Evolutionary conservation across 1,140 invertebrate species (phyloP).

Genomic region (Meloidogyne hapla): DNA sequence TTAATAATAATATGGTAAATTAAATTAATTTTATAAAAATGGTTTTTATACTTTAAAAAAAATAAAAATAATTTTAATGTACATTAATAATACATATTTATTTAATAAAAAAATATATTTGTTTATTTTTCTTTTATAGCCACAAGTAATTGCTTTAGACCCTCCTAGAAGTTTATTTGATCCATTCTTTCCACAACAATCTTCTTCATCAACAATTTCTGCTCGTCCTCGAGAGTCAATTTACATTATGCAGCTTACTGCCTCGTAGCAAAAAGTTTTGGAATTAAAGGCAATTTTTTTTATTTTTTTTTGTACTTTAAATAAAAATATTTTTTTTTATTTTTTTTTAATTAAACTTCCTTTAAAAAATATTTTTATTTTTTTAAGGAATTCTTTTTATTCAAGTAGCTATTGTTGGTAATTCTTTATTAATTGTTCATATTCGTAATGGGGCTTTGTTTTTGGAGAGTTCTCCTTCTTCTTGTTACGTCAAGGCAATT

Average conservation of each 20-base stretch:
- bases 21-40: slow-evolving; percentile 27
- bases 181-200: slow-evolving; percentile 22
- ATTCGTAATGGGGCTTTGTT: slow-evolving; percentile 37
- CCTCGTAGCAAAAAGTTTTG: slow-evolving; percentile 28
- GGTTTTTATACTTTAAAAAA: too few species aligned
- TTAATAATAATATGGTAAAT: slow-evolving; percentile 13
- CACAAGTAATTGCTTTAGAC: slow-evolving; percentile 25
- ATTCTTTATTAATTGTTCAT: slow-evolving; percentile 23
- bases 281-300: slow-evolving; percentile 32
- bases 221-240: slow-evolving; percentile 29
- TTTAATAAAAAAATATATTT: too few species aligned
- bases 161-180: slow-evolving; percentile 36
- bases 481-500: slow-evolving; percentile 34
- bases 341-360: background rate
- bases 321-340: background rate
- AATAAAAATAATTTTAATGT: too few species aligned
- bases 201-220: background rate
- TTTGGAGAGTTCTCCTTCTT: slow-evolving; percentile 29
- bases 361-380: too few species aligned
- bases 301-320: too few species aligned
- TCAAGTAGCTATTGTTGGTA: slow-evolving; percentile 24
- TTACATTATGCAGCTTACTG: slow-evolving; percentile 32
- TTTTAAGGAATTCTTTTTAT: slow-evolving; percentile 36
- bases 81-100: too few species aligned
- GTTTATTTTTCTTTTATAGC: slow-evolving; percentile 10